These are phyloP conservation scores for Drepana falcataria DNA, from an alignment of 2,888 invertebrate species.

Conservation along the genomic window DNA sequence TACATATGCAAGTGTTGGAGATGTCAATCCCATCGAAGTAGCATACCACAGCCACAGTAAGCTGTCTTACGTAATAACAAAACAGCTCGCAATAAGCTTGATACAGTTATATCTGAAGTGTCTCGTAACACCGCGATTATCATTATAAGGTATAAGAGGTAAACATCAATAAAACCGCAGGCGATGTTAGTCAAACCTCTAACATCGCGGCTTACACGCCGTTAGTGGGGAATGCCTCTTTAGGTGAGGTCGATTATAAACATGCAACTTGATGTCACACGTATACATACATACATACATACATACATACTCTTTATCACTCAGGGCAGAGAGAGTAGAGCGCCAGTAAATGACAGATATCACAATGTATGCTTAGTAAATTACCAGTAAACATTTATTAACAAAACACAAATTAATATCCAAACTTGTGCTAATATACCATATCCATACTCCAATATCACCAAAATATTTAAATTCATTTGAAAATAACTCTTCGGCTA, in stretches of 20 bases:
- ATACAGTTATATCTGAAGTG: neutral
- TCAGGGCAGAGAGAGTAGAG: no score
- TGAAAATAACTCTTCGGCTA: no score
- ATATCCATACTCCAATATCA: no score
- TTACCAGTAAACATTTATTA: no score
- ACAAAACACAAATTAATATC: no score
- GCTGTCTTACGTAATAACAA: neutral
- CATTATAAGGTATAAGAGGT: conserved; percentile 1
- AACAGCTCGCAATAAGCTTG: neutral
- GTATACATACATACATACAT: no score
- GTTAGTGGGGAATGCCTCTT: conserved; percentile 1
- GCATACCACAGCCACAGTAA: neutral
- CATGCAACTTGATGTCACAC: no score
- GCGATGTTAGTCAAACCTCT: neutral
- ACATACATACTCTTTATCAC: no score
- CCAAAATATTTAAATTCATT: no score
- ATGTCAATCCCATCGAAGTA: neutral
- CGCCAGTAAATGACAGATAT: no score
- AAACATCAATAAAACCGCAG: neutral
- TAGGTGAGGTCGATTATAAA: neutral
- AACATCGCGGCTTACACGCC: conserved; percentile 4
- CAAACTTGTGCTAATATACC: no score
- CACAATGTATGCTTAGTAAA: no score
- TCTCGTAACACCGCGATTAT: neutral
- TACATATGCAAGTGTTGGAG: neutral